Evolutionary conservation across 2,888 invertebrate species (phyloP), one percentile per base, ranked within the genome.

Genomic region (Mylabris sibirica): DNA sequence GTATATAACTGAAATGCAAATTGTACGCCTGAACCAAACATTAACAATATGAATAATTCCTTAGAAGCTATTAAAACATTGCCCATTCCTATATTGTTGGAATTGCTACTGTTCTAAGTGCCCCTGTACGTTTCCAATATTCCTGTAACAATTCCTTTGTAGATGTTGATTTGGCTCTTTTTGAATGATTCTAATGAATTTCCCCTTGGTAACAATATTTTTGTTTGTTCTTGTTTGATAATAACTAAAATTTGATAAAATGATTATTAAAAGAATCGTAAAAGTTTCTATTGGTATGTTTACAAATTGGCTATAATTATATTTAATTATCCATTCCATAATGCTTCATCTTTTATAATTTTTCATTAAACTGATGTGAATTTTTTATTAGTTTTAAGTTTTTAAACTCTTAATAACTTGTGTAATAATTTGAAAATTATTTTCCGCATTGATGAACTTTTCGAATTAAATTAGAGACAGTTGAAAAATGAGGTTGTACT

Each of bases 11-110:
- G 49, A 49, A 49, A 60, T 60, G 60, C 60, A 60, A 60, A 60
- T 60, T 60, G 38, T 68, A 49, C 65, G 64, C 49, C 69, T 64
- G 60, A 49, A 60, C 66, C 66, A 66, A 69, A 69, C 69, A 66
- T 66, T 68, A 69, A 64, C 66, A 60, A 60, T 67, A 69, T 66
- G 66, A 69, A 69, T 66, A 66, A 69, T 69, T 69, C 64, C 59
- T 49, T 5, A 49, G 49, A 49, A 49, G 49, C 49, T 49, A 49
- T 49, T 49, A 49, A 49, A 49, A 20, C 20, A 20, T 49, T 17
- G 17, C 49, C 9, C 49, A 20, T 49, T 49, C 49, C 49, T 49
- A 9, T 49, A 49, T 49, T 49, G 20, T 20, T 20, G 14, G 14
- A 30, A 41, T 14, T 41, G 4, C n/a, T 41, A 30, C 41, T 41